Conservation (phyloP, 2,113 vertebrate species). For the Xenopus borealis region DNA sequence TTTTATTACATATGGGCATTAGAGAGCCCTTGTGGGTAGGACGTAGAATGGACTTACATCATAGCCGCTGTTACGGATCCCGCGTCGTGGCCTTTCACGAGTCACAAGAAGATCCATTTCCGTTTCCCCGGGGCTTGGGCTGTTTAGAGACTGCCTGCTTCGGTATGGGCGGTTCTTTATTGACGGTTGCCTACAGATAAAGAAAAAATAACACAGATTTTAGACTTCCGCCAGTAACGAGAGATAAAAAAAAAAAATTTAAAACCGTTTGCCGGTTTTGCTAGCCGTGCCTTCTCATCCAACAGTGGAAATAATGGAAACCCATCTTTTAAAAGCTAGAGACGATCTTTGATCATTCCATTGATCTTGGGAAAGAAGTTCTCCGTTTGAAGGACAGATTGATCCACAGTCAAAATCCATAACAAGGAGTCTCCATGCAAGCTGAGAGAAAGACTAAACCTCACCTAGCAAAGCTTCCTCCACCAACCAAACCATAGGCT, state of each 20-base stretch:
- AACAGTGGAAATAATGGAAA: no score
- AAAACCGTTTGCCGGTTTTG: background rate
- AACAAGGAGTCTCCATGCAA: no score
- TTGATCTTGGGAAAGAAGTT: no score
- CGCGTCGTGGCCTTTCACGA: constrained; percentile 88
- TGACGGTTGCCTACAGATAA: constrained; percentile 81
- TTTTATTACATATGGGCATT: no score
- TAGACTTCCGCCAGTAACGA: background rate
- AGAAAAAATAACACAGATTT: background rate
- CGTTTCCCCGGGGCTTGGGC: constrained; percentile 92
- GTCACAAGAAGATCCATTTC: constrained; percentile 98
- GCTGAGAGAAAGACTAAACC: no score
- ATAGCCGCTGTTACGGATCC: constrained; percentile 94
- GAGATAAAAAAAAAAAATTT: constrained; percentile 49
- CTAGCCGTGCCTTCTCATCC: background rate
- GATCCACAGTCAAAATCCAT: no score
- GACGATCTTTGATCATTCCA: no score
- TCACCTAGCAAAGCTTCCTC: no score
- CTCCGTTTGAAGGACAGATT: no score
- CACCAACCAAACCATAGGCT: no score
- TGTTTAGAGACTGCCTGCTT: constrained; percentile 95
- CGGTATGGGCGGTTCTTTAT: constrained; percentile 82
- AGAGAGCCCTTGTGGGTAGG: no score
- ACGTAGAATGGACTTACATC: constrained; percentile 72
- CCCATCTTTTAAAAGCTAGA: no score